These are phyloP conservation scores for Rhinolophus sinicus DNA, from an alignment of 2,113 vertebrate genomes.

Conservation along the genomic window DNA sequence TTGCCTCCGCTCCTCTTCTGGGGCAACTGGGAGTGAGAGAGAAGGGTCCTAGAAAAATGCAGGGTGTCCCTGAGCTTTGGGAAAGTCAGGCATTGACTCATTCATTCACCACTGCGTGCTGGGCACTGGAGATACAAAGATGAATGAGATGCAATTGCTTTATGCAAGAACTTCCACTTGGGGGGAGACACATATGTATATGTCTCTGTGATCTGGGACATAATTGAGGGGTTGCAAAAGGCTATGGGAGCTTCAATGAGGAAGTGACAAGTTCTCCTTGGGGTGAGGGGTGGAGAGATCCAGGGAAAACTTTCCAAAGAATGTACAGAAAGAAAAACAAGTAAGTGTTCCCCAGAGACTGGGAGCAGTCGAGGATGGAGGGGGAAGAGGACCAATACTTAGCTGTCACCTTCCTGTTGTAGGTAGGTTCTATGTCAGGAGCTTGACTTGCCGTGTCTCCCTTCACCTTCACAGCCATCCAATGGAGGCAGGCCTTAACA, in stretches of 20 bases:
- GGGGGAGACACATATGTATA: rapidly evolving
- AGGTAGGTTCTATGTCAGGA: neutral
- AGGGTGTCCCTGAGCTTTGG: neutral
- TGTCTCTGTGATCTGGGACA: neutral
- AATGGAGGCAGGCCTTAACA: neutral
- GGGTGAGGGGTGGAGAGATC: neutral
- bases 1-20: neutral
- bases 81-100: neutral
- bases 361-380: neutral
- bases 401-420: neutral
- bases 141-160: neutral
- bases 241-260: neutral
- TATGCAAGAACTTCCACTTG: rapidly evolving
- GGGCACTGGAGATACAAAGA: neutral
- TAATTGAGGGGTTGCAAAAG: neutral
- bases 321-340: too few species aligned
- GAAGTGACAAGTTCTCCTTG: neutral
- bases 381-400: too few species aligned
- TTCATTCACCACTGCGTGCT: neutral
- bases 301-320: neutral
- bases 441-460: neutral
- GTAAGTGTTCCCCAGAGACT: neutral
- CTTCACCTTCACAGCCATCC: neutral
- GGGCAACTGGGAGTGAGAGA: neutral
- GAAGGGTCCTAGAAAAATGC: neutral